A percentile compares a stretch with the other conserved stretches of the same genome.
Conservation (phyloP, 2,888 invertebrate species). For the Pardosa pseudoannulata region DNA sequence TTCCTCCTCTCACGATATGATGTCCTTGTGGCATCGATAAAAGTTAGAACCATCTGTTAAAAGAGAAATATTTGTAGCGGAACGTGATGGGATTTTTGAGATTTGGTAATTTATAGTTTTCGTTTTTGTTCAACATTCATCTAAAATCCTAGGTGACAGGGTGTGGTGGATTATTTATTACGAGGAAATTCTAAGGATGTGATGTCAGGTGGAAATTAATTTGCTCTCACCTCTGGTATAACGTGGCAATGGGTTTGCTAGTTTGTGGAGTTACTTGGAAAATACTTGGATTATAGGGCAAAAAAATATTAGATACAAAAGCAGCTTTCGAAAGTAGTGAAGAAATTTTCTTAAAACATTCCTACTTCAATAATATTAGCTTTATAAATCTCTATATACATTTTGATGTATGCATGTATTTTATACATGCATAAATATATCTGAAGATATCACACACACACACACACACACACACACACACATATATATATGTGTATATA, state of each 20-base stretch:
- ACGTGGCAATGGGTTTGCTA: background rate
- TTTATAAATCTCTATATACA: too few species aligned
- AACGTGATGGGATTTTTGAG: slow-evolving; percentile 43
- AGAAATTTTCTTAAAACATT: too few species aligned
- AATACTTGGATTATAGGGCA: too few species aligned
- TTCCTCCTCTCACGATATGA: background rate
- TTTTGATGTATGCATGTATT: too few species aligned
- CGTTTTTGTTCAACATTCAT: background rate
- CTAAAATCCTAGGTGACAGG: background rate
- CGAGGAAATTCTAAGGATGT: slow-evolving; percentile 4
- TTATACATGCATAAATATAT: too few species aligned
- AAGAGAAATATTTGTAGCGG: slow-evolving; percentile 31
- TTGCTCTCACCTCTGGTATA: background rate
- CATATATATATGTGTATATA: too few species aligned
- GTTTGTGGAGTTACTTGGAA: background rate
- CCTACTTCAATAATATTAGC: too few species aligned
- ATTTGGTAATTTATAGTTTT: slow-evolving; percentile 57
- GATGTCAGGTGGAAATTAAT: slow-evolving; percentile 5
- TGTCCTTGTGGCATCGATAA: background rate
- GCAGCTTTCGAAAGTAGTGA: too few species aligned
- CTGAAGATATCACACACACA: too few species aligned
- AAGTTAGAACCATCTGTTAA: slow-evolving; percentile 11
- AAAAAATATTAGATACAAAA: too few species aligned
- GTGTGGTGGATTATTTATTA: slow-evolving; percentile 5
- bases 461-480: too few species aligned